A percentile compares a stretch with the other conserved stretches of the same genome.
phyloP scores from a whole-genome alignment of 2,797 vertebrate species.

The Cossypha heuglini region DNA sequence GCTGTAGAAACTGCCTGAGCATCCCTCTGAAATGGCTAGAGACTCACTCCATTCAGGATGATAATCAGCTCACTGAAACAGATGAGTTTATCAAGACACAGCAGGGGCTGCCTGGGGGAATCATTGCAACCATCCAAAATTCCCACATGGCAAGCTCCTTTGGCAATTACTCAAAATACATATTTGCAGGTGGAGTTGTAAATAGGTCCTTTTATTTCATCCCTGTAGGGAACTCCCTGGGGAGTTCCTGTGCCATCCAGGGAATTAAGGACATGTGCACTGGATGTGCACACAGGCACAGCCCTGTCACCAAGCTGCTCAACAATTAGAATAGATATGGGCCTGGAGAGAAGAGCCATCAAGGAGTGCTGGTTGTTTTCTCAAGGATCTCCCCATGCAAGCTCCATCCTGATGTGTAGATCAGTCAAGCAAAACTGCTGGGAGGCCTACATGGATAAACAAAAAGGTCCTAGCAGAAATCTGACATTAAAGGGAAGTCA shows the following conservation, averaged over 20 bases:
- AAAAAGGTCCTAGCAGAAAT: not conserved
- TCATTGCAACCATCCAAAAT: not conserved
- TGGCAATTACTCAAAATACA: not conserved
- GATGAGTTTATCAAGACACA: not conserved
- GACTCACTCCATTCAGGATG: not conserved
- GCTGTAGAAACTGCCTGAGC: not conserved
- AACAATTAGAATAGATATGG: not conserved
- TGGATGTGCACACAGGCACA: not conserved
- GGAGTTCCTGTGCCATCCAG: not conserved
- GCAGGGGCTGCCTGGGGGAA: not conserved
- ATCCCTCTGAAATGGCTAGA: not conserved
- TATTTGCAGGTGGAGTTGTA: not conserved
- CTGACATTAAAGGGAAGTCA: not conserved
- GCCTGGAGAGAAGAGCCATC: not conserved
- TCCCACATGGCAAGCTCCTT: not conserved
- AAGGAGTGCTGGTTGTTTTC: not conserved
- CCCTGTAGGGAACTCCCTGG: not conserved
- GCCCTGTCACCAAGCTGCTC: not conserved
- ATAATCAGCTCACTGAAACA: not conserved
- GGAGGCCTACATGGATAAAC: not conserved
- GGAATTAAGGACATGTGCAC: not conserved
- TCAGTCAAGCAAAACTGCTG: not conserved
- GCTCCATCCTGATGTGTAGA: not conserved
- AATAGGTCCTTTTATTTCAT: not conserved
- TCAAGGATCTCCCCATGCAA: not conserved